Evolutionary conservation across 2,113 vertebrate species (phyloP).

Genomic region (Callorhinus ursinus): DNA sequence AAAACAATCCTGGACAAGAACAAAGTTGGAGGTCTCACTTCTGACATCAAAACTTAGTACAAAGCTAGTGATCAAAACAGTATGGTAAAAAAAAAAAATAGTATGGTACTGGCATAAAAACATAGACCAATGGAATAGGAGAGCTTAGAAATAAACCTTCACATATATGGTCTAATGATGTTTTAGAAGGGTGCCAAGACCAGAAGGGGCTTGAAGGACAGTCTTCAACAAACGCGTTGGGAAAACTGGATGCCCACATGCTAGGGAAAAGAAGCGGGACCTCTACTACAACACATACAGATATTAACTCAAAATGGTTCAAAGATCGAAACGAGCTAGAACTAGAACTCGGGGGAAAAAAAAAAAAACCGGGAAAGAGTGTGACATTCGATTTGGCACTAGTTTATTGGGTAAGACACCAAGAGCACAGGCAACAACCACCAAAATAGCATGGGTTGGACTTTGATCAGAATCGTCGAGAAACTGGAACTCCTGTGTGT

Average conservation of each 20-base stretch:
- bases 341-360: background rate
- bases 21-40: background rate
- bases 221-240: background rate
- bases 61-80: background rate
- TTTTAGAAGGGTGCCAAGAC: background rate
- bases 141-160: background rate
- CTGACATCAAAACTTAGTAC: background rate
- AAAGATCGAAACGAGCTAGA: background rate
- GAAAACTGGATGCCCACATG: background rate
- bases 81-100: background rate
- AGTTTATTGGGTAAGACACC: background rate
- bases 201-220: background rate
- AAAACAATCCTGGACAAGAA: constrained; percentile 11
- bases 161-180: background rate
- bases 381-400: background rate
- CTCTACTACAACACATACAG: background rate
- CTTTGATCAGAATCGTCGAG: background rate
- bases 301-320: background rate
- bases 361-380: background rate
- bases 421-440: background rate
- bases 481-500: background rate
- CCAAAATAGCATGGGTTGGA: background rate
- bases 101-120: background rate
- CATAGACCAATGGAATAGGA: background rate
- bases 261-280: background rate